Evolutionary conservation across 2,797 vertebrate species (phyloP), one percentile per base, ranked within the genome.

Genomic region (Podarcis siculus): DNA sequence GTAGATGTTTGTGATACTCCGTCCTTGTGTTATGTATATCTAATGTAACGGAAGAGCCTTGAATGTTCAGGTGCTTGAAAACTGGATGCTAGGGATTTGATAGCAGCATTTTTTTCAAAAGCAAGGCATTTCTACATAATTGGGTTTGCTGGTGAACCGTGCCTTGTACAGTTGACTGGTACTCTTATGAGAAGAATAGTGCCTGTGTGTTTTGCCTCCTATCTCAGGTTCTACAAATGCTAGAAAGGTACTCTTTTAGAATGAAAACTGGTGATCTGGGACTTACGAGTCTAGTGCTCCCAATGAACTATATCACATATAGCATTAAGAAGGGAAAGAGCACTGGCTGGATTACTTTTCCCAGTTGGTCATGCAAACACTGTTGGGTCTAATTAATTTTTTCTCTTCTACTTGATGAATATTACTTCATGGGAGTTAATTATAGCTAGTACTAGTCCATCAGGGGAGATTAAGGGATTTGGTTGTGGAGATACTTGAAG

Each of bases 381-480:
- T 80, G 67, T 37, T 49, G 61, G 37, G 69, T 80, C 32, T 73
- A 85, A 79, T 85, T 80, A 64, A 75, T 88, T 89, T 55, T 55
- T 89, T 80, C 37, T 76, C 55, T 87, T 67, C 86, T 76, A 35
- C 32, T 55, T 85, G 55, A 89, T 73, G 35, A 49, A 81, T 66
- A 89, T 80, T 80, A 80, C 37, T 79, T 84, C 76, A 80, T 25
- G 37, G 76, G 77, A 79, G 76, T 42, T 72, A 78, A 83, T 84
- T 88, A 79, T 42, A 42, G 49, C 30, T 76, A 72, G 35, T 79
- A 15, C 23, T 49, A 35, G 37, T 80, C 39, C n/a, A 85, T 75
- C 87, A 89, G 37, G 71, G 39, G 42, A 85, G 82, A 85, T 89
- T 85, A 89, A 89, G 39, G 78, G 71, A 76, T 89, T 82, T 75